Conservation (phyloP, 2,113 vertebrate genomes). For the Vanacampus margaritifer region DNA sequence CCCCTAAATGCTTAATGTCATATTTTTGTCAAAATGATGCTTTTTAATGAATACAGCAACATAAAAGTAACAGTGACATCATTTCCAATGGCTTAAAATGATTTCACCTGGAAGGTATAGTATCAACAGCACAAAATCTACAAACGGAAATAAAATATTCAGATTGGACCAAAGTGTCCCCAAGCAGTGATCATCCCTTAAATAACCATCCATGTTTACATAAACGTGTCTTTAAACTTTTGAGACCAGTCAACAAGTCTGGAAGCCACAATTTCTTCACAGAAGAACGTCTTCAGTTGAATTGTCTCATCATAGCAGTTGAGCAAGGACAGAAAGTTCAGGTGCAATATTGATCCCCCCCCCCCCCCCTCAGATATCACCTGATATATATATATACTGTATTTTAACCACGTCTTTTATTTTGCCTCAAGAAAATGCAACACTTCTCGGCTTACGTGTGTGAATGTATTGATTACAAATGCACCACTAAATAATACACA, state of each 20-base stretch:
- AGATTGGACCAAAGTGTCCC: background rate
- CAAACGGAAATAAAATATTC: too few species aligned
- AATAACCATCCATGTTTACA: background rate
- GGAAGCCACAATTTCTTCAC: background rate
- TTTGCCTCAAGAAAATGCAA: constrained; percentile 47
- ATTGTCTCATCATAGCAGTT: constrained; percentile 3
- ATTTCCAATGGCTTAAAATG: too few species aligned
- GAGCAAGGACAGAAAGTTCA: constrained; percentile 1
- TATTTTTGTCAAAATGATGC: too few species aligned
- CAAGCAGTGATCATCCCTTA: background rate
- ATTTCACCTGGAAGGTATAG: too few species aligned
- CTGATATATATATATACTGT: constrained; percentile 17
- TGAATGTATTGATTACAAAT: constrained; percentile 51
- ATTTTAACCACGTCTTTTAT: constrained; percentile 41
- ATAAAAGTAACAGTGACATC: too few species aligned
- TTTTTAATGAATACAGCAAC: too few species aligned
- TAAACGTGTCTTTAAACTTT: background rate
- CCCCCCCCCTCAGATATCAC: constrained; percentile 13
- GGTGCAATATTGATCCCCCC: constrained; percentile 33
- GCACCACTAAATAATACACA: constrained; percentile 36
- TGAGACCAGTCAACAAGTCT: background rate
- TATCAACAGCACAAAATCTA: too few species aligned
- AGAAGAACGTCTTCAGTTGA: background rate
- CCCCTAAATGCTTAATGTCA: too few species aligned
- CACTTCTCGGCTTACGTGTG: constrained; percentile 40